Evolutionary conservation across 53 echinoderm and acorn worm genomes (phyloP), one percentile per base, ranked within the genome.

Genomic region (Luidia sarsii): DNA sequence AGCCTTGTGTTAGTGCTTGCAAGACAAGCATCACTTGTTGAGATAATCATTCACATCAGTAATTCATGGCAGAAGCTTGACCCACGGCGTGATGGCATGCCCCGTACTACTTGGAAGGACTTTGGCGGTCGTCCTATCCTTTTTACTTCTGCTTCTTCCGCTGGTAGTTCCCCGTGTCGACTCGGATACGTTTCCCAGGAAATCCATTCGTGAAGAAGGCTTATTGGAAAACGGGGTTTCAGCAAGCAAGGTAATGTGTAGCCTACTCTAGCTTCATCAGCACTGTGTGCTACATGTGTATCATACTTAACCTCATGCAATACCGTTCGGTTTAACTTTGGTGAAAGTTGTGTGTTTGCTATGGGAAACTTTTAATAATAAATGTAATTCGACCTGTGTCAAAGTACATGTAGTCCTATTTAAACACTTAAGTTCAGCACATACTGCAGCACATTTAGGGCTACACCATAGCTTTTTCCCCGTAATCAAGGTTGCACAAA

Each of bases 1-100:
- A 77, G 61, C 60, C 46, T 77, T 77, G 77, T 31, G 77, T 77
- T 59, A 77, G 61, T 31, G 46, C 33, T 16, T 25, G 39, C 31
- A 77, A 57, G 75, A 57, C 61, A 60, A 77, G 60, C 45, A 67
- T 41, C 45, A 24, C 67, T 67, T 65, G 67, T 28, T 14, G 2
- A 15, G 45, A 67, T 67, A 35, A 67, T 67, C 41, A 45, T 41
- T 13, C 18, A 16, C 15, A 16, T 22, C 16, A 65, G 67, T 67
- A 67, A 67, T 67, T 67, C 67, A 24, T 11, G 1, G 27, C 67
- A 67, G 41, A 67, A 45, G 27, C 67, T 24, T 36, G 25, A 11
- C 34, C 16, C 15, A 32, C 35, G 38, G 38, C 65, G 65, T 67
- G 67, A 67, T 67, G 67, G 67, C 67, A 67, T 67, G 67, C 67